phyloP scores from a whole-genome alignment of 2,888 invertebrate genomes.

The Epirrita christyi region DNA sequence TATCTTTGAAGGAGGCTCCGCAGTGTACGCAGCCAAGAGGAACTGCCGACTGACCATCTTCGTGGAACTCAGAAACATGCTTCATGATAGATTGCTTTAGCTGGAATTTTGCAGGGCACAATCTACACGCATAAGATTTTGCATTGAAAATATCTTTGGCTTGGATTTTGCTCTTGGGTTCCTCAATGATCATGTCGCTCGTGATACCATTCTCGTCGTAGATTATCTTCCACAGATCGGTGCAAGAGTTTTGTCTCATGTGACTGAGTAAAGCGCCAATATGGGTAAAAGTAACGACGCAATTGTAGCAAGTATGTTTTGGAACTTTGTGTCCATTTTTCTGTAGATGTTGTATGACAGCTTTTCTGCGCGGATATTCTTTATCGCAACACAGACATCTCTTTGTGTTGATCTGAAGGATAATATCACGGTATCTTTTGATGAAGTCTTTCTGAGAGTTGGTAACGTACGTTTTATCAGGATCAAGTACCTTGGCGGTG shows the following conservation, averaged over 20 bases:
- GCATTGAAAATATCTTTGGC: constrained; percentile 82
- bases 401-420: constrained; percentile 79
- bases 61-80: constrained; percentile 78
- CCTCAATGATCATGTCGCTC: constrained; percentile 75
- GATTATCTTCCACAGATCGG: constrained; percentile 80
- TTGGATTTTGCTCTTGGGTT: constrained; percentile 69
- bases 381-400: constrained; percentile 77
- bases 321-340: constrained; percentile 84
- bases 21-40: constrained; percentile 76
- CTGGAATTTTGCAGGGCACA: constrained; percentile 81
- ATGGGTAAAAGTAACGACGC: constrained; percentile 84
- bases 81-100: constrained; percentile 82
- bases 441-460: constrained; percentile 78
- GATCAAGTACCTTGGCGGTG: constrained; percentile 61
- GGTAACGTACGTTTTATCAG: constrained; percentile 72
- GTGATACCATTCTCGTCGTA: constrained; percentile 79
- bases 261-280: constrained; percentile 81
- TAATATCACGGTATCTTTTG: constrained; percentile 72
- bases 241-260: constrained; percentile 79
- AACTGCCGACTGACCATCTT: constrained; percentile 76
- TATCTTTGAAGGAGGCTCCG: constrained; percentile 74
- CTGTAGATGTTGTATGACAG: constrained; percentile 81
- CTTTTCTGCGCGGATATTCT: constrained; percentile 78
- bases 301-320: constrained; percentile 86
- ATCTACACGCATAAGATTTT: constrained; percentile 78